phyloP scores from a whole-genome alignment of 2,888 invertebrate species.

The Drosophila dives region DNA sequence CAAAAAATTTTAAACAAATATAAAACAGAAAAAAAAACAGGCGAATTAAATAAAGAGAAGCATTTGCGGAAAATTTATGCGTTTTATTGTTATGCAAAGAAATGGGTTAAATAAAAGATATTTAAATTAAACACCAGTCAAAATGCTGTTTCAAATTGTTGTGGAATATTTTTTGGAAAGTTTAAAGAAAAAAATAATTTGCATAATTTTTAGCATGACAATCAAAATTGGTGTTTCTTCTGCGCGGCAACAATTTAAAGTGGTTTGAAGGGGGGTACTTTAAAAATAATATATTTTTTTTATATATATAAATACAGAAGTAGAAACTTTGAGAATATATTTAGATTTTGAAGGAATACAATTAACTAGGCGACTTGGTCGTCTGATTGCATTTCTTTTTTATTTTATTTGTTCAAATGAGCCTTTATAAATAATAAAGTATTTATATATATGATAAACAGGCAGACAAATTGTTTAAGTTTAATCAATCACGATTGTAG shows the following conservation, averaged over 20 bases:
- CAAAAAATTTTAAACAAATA: constrained; percentile 26
- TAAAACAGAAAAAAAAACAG: constrained; percentile 12
- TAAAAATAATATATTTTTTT: background rate
- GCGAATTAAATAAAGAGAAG: constrained; percentile 26
- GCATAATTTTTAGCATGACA: constrained; percentile 20
- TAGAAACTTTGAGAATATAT: background rate
- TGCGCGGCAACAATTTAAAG: background rate
- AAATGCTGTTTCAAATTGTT: constrained; percentile 8
- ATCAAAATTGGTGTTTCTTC: background rate
- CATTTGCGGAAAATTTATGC: constrained; percentile 64
- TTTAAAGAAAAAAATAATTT: constrained; percentile 19
- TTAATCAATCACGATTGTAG: background rate
- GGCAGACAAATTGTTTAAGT: background rate
- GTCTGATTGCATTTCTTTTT: background rate
- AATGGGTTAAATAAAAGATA: constrained; percentile 56
- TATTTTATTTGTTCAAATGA: background rate
- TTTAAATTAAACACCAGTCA: constrained; percentile 33
- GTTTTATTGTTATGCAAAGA: constrained; percentile 56
- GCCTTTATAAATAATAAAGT: background rate
- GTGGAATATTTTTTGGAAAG: constrained; percentile 19
- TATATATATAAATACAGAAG: too few species aligned
- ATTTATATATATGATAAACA: background rate
- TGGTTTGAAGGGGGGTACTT: background rate
- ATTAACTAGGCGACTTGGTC: background rate
- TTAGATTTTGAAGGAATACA: background rate